Conservation (phyloP, 2,888 invertebrate species). For the Standfussiana lucernea region DNA sequence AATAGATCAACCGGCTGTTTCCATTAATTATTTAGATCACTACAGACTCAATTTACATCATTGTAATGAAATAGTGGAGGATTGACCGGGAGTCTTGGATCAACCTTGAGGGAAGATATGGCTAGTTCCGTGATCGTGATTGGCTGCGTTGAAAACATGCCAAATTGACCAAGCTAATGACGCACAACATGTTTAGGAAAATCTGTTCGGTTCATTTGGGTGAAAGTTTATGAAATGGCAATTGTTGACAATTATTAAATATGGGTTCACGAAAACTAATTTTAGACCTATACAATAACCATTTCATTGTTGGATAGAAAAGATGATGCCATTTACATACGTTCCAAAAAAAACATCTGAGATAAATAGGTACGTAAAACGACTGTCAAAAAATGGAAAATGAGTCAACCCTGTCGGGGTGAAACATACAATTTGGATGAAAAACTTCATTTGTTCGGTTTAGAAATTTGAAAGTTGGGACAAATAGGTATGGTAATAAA, state of each 20-base stretch:
- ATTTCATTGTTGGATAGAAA: neutral
- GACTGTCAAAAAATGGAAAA: neutral
- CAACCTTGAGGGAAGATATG: neutral
- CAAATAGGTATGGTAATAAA: too few relatives aligned
- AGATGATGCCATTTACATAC: too few relatives aligned
- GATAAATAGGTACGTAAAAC: neutral
- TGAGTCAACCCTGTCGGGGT: neutral
- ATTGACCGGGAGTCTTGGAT: constrained; percentile 4
- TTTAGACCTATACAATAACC: neutral
- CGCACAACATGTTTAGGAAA: neutral
- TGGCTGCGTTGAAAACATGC: neutral
- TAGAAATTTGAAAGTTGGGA: neutral
- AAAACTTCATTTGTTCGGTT: neutral
- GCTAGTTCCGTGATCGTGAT: neutral
- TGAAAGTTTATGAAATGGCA: neutral
- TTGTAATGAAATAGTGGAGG: constrained; percentile 27
- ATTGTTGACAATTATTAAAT: neutral
- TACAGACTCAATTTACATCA: constrained; percentile 45
- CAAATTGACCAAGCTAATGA: neutral
- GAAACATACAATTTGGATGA: neutral
- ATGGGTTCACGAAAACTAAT: neutral
- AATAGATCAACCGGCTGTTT: constrained; percentile 35
- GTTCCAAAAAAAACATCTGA: neutral
- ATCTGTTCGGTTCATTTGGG: neutral
- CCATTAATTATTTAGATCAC: constrained; percentile 47